Evolutionary conservation across 2,888 invertebrate species (phyloP).

Genomic region (Drosophila pseudotakahashii): DNA sequence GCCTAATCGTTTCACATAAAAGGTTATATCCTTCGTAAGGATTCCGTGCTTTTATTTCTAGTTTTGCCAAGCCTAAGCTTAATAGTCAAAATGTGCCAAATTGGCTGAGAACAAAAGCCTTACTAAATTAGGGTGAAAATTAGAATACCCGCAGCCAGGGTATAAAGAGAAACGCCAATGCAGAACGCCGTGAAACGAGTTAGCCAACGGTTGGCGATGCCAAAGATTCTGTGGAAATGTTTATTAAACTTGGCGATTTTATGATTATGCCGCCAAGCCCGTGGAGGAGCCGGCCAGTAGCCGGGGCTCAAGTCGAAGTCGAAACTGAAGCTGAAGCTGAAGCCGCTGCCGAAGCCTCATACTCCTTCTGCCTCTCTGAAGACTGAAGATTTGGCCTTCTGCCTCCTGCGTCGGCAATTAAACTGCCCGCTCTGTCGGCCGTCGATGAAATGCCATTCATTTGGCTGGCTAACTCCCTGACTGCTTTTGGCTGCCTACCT

Average conservation of each 20-base stretch:
- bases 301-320: conserved; percentile 14
- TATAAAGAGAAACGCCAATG: conserved; percentile 25
- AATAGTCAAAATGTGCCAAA: too few species aligned
- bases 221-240: conserved; percentile 80
- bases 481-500: conserved; percentile 34
- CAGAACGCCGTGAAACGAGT: conserved; percentile 74
- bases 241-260: conserved; percentile 78
- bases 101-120: background rate
- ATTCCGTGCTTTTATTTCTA: background rate
- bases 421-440: conserved; percentile 64
- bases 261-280: conserved; percentile 76
- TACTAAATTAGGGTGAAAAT: background rate
- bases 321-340: background rate
- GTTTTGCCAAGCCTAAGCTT: too few species aligned
- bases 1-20: too few species aligned
- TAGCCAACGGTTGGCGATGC: conserved; percentile 65
- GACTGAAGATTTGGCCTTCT: conserved; percentile 15
- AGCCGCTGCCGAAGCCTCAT: background rate
- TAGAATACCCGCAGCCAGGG: conserved; percentile 11
- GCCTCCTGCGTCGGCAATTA: conserved; percentile 76
- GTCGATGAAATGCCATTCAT: conserved; percentile 81
- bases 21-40: too few species aligned
- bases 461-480: conserved; percentile 49
- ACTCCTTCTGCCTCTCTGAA: conserved; percentile 6
- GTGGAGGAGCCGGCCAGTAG: conserved; percentile 32